Evolutionary conservation across 2,797 vertebrate species (phyloP), one percentile per base, ranked within the genome.

Genomic region (Chiroxiphia lanceolata): DNA sequence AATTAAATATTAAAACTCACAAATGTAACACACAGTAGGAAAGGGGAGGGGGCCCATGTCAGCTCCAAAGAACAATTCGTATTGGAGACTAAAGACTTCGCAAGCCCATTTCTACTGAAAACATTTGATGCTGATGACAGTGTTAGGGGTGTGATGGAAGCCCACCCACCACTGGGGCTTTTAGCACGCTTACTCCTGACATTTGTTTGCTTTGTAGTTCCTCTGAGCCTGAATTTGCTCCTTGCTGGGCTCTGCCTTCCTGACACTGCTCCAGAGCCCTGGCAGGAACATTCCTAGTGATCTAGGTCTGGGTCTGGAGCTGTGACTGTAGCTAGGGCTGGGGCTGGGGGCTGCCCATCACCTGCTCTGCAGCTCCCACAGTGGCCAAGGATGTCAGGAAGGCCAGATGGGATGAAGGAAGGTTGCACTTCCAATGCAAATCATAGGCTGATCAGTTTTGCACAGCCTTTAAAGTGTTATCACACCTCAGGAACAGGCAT

Each of bases 1-100:
- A 90, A 91, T 95, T 93, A 95, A 94, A 95, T 94, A 96, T 94
- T 96, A 89, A 96, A 94, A 76, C 90, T 84, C 77, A n/a, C 42
- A 88, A 86, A 88, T 11, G 79, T 65, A 85, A 83, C 44, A 78
- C 86, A 68, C 68, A 40, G 11, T 25, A 51, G 84, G 56, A 83
- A 45, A 72, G 44, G 88, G 50, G 57, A 95, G 59, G 27, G 83
- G 80, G n/a, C 9, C 42, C 16, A 1, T 20, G 38, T 6, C 83
- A 57, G 20, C 56, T 60, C 33, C 33, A 29, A 36, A 77, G 90
- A 70, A 76, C 36, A 11, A 87, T 94, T 94, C 69, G 61, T 93
- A n/a, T 45, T 44, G 54, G 69, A 82, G 61, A 94, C 90, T 83
- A 96, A 76, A 85, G 69, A 84, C 47, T 45, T 54, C 61, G 82